A percentile compares a stretch with the other conserved stretches of the same genome.
phyloP scores from a whole-genome alignment of 2,888 invertebrate genomes.

The Escarpia spicata region DNA sequence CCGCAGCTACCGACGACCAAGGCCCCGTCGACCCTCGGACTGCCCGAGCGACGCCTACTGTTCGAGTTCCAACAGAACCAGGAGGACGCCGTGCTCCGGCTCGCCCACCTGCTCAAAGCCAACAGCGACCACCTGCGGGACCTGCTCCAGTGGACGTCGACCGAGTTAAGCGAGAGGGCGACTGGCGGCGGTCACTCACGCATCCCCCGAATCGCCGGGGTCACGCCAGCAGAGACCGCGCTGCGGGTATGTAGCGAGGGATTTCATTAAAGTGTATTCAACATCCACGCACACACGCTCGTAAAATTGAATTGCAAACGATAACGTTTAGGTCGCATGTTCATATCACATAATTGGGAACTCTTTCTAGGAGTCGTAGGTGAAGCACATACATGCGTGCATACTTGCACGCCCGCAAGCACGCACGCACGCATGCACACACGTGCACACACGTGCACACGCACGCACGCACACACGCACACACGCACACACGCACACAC shows the following conservation, averaged over 20 bases:
- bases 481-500: too few species aligned
- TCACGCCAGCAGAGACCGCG: not conserved
- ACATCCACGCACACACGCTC: too few species aligned
- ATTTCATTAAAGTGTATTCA: not conserved
- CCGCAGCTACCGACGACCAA: not conserved
- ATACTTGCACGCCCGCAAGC: too few species aligned
- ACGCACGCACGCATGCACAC: too few species aligned
- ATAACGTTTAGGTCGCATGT: too few species aligned
- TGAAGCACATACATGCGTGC: too few species aligned
- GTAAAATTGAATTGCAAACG: too few species aligned
- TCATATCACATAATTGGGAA: too few species aligned
- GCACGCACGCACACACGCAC: too few species aligned
- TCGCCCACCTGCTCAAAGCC: not conserved
- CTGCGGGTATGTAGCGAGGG: not conserved
- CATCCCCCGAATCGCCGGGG: not conserved
- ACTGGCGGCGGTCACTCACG: not conserved
- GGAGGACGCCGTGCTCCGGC: not conserved
- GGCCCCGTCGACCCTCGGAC: not conserved
- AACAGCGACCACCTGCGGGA: not conserved
- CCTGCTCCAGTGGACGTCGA: not conserved
- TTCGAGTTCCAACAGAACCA: not conserved
- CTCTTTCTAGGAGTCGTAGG: too few species aligned
- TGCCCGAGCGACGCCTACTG: not conserved
- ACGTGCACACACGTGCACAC: too few species aligned
- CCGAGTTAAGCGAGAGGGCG: not conserved